Conservation (phyloP, 2,888 invertebrate species). For the Lasioglossum leucozonium region DNA sequence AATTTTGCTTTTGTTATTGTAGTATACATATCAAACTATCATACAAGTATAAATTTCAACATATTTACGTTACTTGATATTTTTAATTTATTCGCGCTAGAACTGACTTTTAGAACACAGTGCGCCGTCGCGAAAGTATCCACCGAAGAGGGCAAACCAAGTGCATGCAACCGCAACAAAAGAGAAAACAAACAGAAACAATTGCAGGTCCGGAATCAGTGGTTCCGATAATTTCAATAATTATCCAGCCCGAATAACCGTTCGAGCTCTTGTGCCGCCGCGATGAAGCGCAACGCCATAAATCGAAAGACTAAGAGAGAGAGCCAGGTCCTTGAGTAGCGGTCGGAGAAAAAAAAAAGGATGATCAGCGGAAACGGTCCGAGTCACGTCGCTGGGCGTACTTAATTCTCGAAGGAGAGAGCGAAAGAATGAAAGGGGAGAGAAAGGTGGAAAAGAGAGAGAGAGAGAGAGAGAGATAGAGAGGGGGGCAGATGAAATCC, state of each 20-base stretch:
- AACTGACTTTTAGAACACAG: too few relatives aligned
- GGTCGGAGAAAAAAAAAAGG: constrained; percentile 14
- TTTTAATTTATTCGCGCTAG: too few relatives aligned
- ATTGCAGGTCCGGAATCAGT: background rate
- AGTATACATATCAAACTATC: too few relatives aligned
- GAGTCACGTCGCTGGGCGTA: background rate
- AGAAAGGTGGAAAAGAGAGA: background rate
- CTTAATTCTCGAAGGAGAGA: constrained; percentile 22
- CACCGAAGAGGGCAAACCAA: background rate
- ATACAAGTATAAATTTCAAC: too few relatives aligned
- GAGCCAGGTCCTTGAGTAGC: background rate
- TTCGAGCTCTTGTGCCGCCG: background rate
- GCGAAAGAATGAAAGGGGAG: background rate
- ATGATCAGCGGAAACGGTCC: constrained; percentile 2
- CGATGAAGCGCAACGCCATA: constrained; percentile 1
- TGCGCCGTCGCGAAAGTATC: too few relatives aligned
- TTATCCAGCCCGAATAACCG: background rate
- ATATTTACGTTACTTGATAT: too few relatives aligned
- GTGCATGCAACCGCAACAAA: background rate
- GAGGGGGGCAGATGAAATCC: background rate
- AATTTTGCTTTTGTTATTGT: too few relatives aligned
- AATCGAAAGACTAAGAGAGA: background rate
- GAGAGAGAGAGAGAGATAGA: background rate
- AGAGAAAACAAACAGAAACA: background rate
- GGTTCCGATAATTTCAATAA: background rate